phyloP scores from a whole-genome alignment of 1,140 invertebrate genomes.

The Brachionus paranguensis region DNA sequence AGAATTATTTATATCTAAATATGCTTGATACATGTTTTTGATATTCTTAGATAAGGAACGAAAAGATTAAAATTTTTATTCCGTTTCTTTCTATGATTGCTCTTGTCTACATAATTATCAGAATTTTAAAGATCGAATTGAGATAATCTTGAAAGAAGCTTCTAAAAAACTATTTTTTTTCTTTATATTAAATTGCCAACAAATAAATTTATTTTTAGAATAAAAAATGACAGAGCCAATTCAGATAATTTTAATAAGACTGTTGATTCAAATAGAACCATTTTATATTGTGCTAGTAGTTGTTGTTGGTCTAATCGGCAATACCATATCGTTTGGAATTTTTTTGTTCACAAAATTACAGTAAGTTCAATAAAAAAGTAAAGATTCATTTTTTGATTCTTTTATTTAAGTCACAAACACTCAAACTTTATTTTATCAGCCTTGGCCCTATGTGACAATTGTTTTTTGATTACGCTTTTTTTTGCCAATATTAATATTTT shows the following conservation, averaged over 20 bases:
- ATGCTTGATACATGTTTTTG: background rate
- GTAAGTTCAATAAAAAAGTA: background rate
- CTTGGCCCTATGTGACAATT: slow-evolving; percentile 1
- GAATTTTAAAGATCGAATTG: background rate
- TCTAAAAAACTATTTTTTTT: background rate
- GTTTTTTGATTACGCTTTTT: background rate
- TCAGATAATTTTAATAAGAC: background rate
- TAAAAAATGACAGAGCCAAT: background rate
- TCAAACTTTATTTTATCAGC: slow-evolving; percentile 17
- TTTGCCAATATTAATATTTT: background rate
- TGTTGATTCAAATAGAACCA: background rate
- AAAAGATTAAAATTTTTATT: background rate
- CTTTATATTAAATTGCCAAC: background rate
- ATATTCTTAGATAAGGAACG: background rate
- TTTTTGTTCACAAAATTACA: slow-evolving; percentile 13
- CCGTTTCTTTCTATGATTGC: background rate
- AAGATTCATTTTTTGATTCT: background rate
- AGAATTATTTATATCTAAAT: background rate
- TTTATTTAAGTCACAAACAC: background rate
- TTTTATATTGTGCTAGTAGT: background rate
- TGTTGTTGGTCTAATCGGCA: slow-evolving; percentile 4
- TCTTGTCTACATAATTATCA: background rate
- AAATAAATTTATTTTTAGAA: background rate
- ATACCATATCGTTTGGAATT: background rate
- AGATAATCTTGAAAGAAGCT: background rate